Evolutionary conservation across 2,797 vertebrate genomes (phyloP).

Genomic region (Astyanax mexicanus): DNA sequence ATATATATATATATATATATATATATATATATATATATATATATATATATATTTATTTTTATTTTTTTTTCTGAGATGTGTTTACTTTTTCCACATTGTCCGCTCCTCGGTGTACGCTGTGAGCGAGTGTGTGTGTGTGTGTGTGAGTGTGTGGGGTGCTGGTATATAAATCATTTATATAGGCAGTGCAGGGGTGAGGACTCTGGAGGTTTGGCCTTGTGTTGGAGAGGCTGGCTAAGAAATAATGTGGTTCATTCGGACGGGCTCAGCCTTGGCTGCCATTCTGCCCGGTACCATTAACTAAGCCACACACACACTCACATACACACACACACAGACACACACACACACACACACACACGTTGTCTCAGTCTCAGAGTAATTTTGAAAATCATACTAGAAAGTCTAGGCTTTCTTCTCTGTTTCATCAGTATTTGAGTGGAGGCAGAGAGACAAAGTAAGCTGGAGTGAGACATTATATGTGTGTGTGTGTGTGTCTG

Average conservation of each 20-base stretch:
- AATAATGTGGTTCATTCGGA: conserved; percentile 67
- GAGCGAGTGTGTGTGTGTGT: conserved; percentile 18
- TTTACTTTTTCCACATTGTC: conserved; percentile 30
- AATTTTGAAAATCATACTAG: conserved; percentile 44
- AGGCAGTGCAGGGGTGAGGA: conserved; percentile 55
- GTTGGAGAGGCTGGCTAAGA: conserved; percentile 57
- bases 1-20: too few relatives aligned
- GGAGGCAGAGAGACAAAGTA: conserved; percentile 19
- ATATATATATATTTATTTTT: too few relatives aligned
- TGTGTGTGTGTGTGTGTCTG: neutral
- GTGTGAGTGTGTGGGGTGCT: conserved; percentile 36
- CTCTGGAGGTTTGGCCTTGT: conserved; percentile 61
- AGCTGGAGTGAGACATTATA: conserved; percentile 47
- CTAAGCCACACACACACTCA: conserved; percentile 55
- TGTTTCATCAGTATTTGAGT: conserved; percentile 47
- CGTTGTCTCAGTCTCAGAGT: conserved; percentile 11
- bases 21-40: too few relatives aligned
- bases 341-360: conserved; percentile 47
- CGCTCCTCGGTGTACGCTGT: neutral
- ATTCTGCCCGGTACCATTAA: conserved; percentile 69
- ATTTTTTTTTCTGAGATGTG: conserved; percentile 33
- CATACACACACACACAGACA: conserved; percentile 51
- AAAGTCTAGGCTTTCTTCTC: conserved; percentile 46
- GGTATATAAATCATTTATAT: conserved; percentile 54
- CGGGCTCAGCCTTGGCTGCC: conserved; percentile 63